phyloP scores from a whole-genome alignment of 1,140 invertebrate genomes.

The Melitaea cinxia region DNA sequence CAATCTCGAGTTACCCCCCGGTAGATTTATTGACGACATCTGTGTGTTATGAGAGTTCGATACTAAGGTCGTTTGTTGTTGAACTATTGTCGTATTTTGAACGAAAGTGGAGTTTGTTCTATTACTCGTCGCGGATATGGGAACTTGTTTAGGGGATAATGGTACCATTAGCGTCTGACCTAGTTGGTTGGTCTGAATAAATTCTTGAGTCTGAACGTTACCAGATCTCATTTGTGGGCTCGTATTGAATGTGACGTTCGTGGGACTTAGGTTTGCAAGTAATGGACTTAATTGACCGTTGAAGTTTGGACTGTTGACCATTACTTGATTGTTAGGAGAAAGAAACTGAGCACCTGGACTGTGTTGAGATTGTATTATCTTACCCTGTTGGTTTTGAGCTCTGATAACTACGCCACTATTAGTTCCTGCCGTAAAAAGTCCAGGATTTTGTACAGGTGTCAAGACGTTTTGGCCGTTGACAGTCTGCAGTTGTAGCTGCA shows the following conservation, averaged over 20 bases:
- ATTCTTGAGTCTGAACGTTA: conserved; percentile 85
- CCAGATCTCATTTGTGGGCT: conserved; percentile 82
- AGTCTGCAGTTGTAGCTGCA: conserved; percentile 90
- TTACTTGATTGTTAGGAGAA: conserved; percentile 88
- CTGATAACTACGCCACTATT: conserved; percentile 89
- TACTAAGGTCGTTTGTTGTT: conserved; percentile 85
- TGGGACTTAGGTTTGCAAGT: conserved; percentile 87
- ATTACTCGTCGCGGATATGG: conserved; percentile 83
- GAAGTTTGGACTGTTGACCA: conserved; percentile 88
- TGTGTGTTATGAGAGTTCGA: conserved; percentile 85
- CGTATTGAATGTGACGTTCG: conserved; percentile 85
- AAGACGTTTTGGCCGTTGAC: conserved; percentile 90
- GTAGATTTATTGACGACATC: conserved; percentile 58
- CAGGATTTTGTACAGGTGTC: conserved; percentile 88
- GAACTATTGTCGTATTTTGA: conserved; percentile 86
- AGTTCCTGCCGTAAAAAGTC: conserved; percentile 86
- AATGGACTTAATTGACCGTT: conserved; percentile 90
- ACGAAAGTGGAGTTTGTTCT: conserved; percentile 88
- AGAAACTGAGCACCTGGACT: conserved; percentile 87
- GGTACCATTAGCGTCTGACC: conserved; percentile 90
- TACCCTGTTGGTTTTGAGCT: conserved; percentile 87
- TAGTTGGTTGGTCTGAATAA: conserved; percentile 86
- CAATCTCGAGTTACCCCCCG: conserved; percentile 66
- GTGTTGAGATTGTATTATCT: conserved; percentile 87
- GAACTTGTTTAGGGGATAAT: conserved; percentile 85